Conservation (phyloP, 2,888 invertebrate genomes). For the Heliconius ismenius region DNA sequence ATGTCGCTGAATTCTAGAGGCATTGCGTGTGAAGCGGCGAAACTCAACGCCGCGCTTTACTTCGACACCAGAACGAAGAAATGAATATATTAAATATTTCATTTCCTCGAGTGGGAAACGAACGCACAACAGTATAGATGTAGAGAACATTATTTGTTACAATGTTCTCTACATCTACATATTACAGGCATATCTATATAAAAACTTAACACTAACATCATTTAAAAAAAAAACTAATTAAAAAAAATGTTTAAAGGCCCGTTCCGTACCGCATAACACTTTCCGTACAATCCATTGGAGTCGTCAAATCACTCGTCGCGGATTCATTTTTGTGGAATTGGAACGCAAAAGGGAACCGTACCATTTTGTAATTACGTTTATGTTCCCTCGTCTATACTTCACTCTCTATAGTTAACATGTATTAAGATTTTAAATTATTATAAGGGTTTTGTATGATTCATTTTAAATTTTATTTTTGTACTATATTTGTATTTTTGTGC, state of each 20-base stretch:
- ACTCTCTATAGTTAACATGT: slow-evolving; percentile 39
- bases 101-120: no score
- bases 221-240: background rate
- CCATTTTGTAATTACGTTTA: slow-evolving; percentile 78
- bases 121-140: no score
- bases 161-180: background rate
- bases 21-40: no score
- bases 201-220: no score
- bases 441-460: background rate
- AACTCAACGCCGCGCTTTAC: no score
- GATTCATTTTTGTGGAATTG: slow-evolving; percentile 77
- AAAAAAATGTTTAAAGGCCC: slow-evolving; percentile 11
- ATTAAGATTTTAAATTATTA: slow-evolving; percentile 42
- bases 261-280: slow-evolving; percentile 57
- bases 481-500: background rate
- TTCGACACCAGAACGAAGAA: no score
- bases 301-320: slow-evolving; percentile 77
- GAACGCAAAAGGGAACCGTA: slow-evolving; percentile 78
- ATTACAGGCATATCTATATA: background rate
- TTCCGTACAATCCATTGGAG: slow-evolving; percentile 71
- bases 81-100: no score
- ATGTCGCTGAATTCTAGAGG: no score
- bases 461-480: background rate
- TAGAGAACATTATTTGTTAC: background rate
- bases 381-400: slow-evolving; percentile 60